Base-by-base conservation (phyloP, 2,797 vertebrate species). In the Thripadectes ignobilis region DNA sequence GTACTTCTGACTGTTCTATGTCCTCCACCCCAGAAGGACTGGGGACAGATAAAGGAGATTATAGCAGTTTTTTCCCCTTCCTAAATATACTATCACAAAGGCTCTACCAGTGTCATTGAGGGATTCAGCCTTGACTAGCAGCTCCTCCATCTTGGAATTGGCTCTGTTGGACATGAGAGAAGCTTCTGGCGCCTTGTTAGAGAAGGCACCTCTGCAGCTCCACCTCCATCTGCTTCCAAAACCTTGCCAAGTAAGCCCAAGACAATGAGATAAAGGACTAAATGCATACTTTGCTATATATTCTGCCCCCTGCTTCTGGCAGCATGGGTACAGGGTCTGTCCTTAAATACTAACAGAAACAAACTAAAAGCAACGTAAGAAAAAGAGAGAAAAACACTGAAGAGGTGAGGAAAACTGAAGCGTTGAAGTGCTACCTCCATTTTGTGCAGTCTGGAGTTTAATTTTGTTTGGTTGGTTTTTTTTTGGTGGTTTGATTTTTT, bases 1-100 rank as follows among this genome's bases (percentile, higher is more conserved):
- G 62, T 8, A 29, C 13, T 72, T 26, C 11, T 38, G 29, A n/a
- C 26, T 78, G 4, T 54, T 63, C 43, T 34, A 26, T 6, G 2
- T 49, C 29, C 27, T 52, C 39, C 16, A 14, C 1, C 4, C 3
- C 4, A 57, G 29, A 1, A 4, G 8, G 12, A 15, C 12, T 11
- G 1, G 8, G 5, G 12, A 36, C 0, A 2, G 7, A 21, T 23
- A n/a, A 29, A 30, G 11, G 3, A 10, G 1, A 0, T 1, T 65
- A 30, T 21, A 46, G 21, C 6, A 13, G 3, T 20, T 55, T 76
- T 23, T 19, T 19, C 7, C 14, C 6, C 12, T 52, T 73, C 23
- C 34, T 61, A 36, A 19, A 16, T 14, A 8, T 21, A 12, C 17
- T 55, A 17, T 43, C 26, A 14, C 6, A 66, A n/a, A 41, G 30